A percentile compares a stretch with the other conserved stretches of the same genome.
Conservation (phyloP, 1,140 invertebrate genomes). For the Triops longicaudatus region DNA sequence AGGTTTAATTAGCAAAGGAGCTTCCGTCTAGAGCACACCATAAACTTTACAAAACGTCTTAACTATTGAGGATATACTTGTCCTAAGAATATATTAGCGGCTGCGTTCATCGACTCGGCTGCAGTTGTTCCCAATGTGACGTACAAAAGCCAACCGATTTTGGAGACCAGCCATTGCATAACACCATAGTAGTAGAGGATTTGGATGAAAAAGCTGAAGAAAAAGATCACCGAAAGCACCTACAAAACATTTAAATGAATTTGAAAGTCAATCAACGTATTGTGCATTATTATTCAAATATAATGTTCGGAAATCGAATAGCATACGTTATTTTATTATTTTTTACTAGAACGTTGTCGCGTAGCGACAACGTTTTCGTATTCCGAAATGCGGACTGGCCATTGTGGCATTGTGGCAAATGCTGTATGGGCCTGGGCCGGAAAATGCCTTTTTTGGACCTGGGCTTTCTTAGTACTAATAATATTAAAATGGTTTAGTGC, state of each 20-base stretch:
- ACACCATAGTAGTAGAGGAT: conserved; percentile 78
- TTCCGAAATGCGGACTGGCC: too few species aligned
- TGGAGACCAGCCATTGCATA: conserved; percentile 79
- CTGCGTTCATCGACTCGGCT: conserved; percentile 82
- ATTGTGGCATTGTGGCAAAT: too few species aligned
- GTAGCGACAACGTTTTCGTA: too few species aligned
- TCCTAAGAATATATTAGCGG: conserved; percentile 82
- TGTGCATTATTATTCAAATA: too few species aligned
- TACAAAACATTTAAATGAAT: conserved; percentile 39
- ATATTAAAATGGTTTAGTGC: too few species aligned
- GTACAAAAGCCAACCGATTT: conserved; percentile 67
- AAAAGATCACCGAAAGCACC: conserved; percentile 78
- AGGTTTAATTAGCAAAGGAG: conserved; percentile 76
- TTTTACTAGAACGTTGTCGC: too few species aligned
- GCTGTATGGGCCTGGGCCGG: too few species aligned
- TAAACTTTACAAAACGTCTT: not conserved
- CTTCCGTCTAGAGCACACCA: conserved; percentile 59
- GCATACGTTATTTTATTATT: too few species aligned
- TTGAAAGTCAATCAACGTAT: not conserved
- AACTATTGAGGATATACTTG: conserved; percentile 49
- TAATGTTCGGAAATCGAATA: too few species aligned
- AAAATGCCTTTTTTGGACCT: too few species aligned
- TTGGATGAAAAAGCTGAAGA: conserved; percentile 79
- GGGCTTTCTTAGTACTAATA: too few species aligned
- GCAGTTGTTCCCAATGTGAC: conserved; percentile 67